phyloP scores from a whole-genome alignment of 1,140 invertebrate species.

The Chelonus insularis region DNA sequence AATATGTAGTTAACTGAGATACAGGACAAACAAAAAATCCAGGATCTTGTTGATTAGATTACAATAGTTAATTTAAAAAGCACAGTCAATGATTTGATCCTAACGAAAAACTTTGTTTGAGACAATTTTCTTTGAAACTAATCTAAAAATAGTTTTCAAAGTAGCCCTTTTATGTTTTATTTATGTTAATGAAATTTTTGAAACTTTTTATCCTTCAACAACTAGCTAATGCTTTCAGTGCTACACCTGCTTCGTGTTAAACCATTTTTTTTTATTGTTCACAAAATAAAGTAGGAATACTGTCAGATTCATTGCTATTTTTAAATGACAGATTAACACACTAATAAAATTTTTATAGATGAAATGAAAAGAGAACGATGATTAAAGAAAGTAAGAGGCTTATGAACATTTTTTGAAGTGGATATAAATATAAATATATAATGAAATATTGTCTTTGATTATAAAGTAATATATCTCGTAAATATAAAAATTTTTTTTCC shows the following conservation, averaged over 20 bases:
- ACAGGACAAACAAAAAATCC: slow-evolving; percentile 13
- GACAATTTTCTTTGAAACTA: slow-evolving; percentile 20
- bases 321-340: too few species aligned
- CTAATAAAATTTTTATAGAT: too few species aligned
- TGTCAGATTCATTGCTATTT: too few species aligned
- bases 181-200: slow-evolving; percentile 7
- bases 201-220: background rate
- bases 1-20: slow-evolving; percentile 3
- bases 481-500: too few species aligned
- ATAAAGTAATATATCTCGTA: too few species aligned
- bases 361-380: too few species aligned
- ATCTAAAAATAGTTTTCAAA: background rate
- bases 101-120: slow-evolving; percentile 23
- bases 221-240: background rate
- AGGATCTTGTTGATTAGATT: slow-evolving; percentile 40
- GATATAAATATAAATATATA: too few species aligned
- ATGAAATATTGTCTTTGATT: too few species aligned
- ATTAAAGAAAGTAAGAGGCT: too few species aligned
- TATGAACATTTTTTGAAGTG: too few species aligned
- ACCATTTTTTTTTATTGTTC: background rate
- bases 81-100: slow-evolving; percentile 22
- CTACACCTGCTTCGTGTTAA: too few species aligned
- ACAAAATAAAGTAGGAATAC: too few species aligned
- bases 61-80: slow-evolving; percentile 37
- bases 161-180: background rate